Evolutionary conservation across 2,888 invertebrate species (phyloP), one percentile per base, ranked within the genome.

Genomic region (Teinopalpus imperialis): DNA sequence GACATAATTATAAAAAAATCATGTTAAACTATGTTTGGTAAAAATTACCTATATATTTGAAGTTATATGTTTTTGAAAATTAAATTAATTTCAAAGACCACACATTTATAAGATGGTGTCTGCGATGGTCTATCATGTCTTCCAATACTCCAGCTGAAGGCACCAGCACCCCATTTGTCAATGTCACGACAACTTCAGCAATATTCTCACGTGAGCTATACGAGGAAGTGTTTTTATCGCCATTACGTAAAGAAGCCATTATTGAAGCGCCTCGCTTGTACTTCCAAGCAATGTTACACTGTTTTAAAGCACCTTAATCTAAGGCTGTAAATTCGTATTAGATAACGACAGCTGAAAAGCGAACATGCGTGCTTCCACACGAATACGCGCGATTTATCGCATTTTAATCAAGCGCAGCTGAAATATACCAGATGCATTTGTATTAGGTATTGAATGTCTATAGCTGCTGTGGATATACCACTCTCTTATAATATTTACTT

Each of bases 221-320:
- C 69, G 59, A 74, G 74, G 72, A 78, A 81, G 67, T 66, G 71
- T 74, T 80, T 74, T 76, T 80, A 81, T 74, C 75, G 61, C 63
- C 69, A 68, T 75, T 76, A 72, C 67, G 62, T 64, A 70, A 74
- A 69, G 69, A 69, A 74, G 70, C 76, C 69, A 77, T 81, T 76
- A 75, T 69, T 61, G 68, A 69, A 68, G 69, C 67, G 63, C 63
- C 61, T 46, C 53, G 53, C 54, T 59, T 54, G 57, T 60, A 62
- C 63, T 70, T 63, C 62, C 66, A 8, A 23, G 34, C 34, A 57
- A 67, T 70, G 64, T 66, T 60, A 57, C 58, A 57, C 59, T 66
- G 67, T 66, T 70, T 66, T 59, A 58, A 63, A 61, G 61, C 57
- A 56, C 57, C 59, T 59, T 77, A 74, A 81, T 79, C 76, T 78